Conservation (phyloP, 2,797 vertebrate species). For the Synaphobranchus kaupii region DNA sequence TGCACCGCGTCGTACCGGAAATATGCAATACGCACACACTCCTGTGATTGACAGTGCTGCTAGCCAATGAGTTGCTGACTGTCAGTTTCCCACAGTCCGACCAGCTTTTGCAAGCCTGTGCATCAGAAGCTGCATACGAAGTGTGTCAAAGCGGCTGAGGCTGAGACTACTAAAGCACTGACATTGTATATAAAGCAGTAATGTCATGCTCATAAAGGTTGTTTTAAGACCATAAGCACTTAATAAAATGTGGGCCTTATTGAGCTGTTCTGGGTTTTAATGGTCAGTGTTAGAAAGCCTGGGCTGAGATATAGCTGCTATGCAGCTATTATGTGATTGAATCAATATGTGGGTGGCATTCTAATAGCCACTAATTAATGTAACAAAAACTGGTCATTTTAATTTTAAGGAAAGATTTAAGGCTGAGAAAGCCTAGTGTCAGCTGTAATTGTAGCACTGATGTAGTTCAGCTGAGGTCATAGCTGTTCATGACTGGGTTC, state of each 20-base stretch:
- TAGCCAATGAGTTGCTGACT: too few relatives aligned
- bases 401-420: background rate
- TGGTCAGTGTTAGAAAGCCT: background rate
- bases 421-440: background rate
- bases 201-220: background rate
- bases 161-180: background rate
- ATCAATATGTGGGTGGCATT: background rate
- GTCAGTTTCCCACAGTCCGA: too few relatives aligned
- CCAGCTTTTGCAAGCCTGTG: too few relatives aligned
- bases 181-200: background rate
- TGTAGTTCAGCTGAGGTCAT: background rate
- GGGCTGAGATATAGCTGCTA: background rate
- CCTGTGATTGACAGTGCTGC: too few relatives aligned
- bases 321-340: background rate
- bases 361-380: background rate
- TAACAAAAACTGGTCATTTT: background rate
- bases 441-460: background rate
- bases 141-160: too few relatives aligned
- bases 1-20: too few relatives aligned
- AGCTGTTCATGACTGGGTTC: background rate
- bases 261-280: background rate
- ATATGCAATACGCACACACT: too few relatives aligned
- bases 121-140: too few relatives aligned
- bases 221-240: background rate
- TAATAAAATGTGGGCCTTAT: background rate